Evolutionary conservation across 2,888 invertebrate species (phyloP).

Genomic region (Anthrax anthrax): DNA sequence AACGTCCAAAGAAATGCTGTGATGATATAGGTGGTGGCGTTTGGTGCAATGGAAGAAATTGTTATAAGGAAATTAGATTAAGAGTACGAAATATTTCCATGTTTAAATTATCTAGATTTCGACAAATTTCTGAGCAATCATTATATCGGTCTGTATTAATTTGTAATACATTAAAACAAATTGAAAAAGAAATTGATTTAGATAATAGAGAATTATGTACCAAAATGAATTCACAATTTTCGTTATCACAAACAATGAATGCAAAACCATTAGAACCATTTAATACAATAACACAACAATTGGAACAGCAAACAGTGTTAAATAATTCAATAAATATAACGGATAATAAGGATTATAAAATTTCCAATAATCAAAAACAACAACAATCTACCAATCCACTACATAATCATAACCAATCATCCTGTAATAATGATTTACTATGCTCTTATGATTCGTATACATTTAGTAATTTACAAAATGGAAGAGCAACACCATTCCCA

Average conservation of each 20-base stretch:
- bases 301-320: conserved; percentile 10
- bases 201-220: conserved; percentile 35
- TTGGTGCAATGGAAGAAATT: conserved; percentile 67
- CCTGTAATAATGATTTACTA: conserved; percentile 16
- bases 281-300: conserved; percentile 15
- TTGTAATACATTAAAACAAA: conserved; percentile 77
- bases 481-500: conserved; percentile 59
- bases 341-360: background rate
- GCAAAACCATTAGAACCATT: conserved; percentile 18
- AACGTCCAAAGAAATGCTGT: conserved; percentile 41
- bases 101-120: conserved; percentile 75
- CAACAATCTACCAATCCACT: background rate
- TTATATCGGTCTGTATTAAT: conserved; percentile 81
- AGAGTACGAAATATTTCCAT: conserved; percentile 85
- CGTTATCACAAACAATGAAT: conserved; percentile 4
- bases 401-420: background rate
- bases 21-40: conserved; percentile 58
- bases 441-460: conserved; percentile 35
- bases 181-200: conserved; percentile 78
- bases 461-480: conserved; percentile 36
- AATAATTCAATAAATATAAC: background rate
- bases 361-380: conserved; percentile 3
- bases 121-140: conserved; percentile 80
- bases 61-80: conserved; percentile 72
- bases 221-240: conserved; percentile 9